Percentiles rank a stretch among this genome's conserved stretches.
Evolutionary conservation across 2,113 vertebrate species (phyloP).

Genomic region (Austrofundulus limnaeus): DNA sequence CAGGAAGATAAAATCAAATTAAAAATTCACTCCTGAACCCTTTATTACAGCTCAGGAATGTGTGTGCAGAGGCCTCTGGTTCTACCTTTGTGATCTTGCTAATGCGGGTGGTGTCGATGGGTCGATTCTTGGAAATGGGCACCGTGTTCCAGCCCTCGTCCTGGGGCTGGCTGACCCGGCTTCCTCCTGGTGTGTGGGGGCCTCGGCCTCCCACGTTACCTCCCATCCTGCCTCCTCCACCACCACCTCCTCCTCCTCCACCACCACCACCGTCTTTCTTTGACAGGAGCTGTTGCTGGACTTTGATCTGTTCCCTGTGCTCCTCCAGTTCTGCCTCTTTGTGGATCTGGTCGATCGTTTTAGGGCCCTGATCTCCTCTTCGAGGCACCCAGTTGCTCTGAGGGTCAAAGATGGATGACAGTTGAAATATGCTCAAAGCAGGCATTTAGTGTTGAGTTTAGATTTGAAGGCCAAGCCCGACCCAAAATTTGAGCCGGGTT

Average conservation of each 20-base stretch:
- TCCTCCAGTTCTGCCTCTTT: slow-evolving; percentile 96
- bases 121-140: slow-evolving; percentile 91
- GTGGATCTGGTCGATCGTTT: slow-evolving; percentile 98
- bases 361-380: slow-evolving; percentile 93
- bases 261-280: slow-evolving; percentile 85
- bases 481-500: too few relatives aligned
- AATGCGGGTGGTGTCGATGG: slow-evolving; percentile 89
- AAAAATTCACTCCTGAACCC: background rate
- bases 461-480: too few relatives aligned
- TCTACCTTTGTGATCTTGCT: slow-evolving; percentile 95
- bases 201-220: slow-evolving; percentile 72
- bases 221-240: slow-evolving; percentile 74
- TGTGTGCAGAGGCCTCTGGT: background rate
- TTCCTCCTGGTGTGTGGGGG: slow-evolving; percentile 63
- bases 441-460: too few relatives aligned
- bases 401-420: slow-evolving; percentile 4
- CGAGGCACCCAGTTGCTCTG: slow-evolving; percentile 95
- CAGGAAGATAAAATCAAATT: background rate
- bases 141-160: slow-evolving; percentile 98
- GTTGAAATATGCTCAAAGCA: background rate
- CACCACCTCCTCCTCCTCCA: slow-evolving; percentile 80
- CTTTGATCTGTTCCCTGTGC: slow-evolving; percentile 91
- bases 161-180: slow-evolving; percentile 77
- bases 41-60: background rate
- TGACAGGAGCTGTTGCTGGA: slow-evolving; percentile 90